phyloP scores from a whole-genome alignment of 1,140 invertebrate species.

The Eulimnadia texana region DNA sequence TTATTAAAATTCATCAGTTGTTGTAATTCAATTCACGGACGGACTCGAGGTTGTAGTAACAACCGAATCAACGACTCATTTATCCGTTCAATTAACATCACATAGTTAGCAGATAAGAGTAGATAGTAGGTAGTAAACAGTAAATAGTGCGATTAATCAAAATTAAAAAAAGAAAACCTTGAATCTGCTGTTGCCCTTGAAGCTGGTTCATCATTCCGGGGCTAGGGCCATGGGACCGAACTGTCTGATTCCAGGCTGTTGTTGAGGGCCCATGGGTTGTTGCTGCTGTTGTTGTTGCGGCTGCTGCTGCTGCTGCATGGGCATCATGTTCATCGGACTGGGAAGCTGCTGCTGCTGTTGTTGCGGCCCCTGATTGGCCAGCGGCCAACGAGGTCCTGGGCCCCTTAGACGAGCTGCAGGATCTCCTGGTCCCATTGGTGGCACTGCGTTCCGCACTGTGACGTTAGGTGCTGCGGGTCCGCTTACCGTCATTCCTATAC shows the following conservation, averaged over 20 bases:
- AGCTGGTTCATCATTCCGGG: neutral
- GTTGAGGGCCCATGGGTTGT: slow-evolving; percentile 11
- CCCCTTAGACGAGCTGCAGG: slow-evolving; percentile 2
- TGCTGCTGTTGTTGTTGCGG: slow-evolving; percentile 15
- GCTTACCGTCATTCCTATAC: neutral
- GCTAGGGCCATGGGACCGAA: neutral
- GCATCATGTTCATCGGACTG: slow-evolving; percentile 14
- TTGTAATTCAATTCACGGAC: neutral
- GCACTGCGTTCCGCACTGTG: neutral
- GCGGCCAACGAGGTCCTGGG: neutral
- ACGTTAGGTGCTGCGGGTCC: slow-evolving; percentile 5
- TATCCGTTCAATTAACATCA: slow-evolving; percentile 17
- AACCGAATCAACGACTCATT: slow-evolving; percentile 13
- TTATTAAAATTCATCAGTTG: neutral
- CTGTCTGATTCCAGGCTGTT: no score
- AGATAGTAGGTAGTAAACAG: neutral
- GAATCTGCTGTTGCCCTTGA: slow-evolving; percentile 26
- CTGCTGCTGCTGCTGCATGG: slow-evolving; percentile 14
- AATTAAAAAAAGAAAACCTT: neutral
- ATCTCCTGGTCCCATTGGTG: neutral
- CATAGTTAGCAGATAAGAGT: neutral
- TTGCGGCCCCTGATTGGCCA: neutral
- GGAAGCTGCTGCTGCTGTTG: slow-evolving; percentile 10
- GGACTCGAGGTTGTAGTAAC: neutral
- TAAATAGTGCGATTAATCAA: neutral